Percentiles rank a stretch among this genome's conserved stretches.
Evolutionary conservation across 2,113 vertebrate species (phyloP).

Genomic region (Ageneiosus marmoratus): DNA sequence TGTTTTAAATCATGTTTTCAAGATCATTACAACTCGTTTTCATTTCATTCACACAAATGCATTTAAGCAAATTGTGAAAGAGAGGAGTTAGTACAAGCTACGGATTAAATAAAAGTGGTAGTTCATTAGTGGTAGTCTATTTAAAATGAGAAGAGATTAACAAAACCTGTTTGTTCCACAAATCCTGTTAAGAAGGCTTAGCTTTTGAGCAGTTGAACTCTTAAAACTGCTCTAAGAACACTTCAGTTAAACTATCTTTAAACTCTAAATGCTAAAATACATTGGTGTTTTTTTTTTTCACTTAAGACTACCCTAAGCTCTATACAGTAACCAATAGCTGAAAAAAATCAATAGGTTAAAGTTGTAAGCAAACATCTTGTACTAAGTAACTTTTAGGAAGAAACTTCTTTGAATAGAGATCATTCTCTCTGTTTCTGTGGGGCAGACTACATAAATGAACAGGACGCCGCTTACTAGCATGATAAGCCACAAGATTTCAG

Average conservation of each 20-base stretch:
- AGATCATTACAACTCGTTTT: not conserved
- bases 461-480: not conserved
- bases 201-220: not conserved
- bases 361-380: no score
- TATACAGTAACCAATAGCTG: no score
- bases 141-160: not conserved
- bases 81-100: not conserved
- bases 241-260: not conserved
- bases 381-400: not conserved
- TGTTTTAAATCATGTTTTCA: not conserved
- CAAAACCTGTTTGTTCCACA: not conserved
- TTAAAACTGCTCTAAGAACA: not conserved
- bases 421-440: not conserved
- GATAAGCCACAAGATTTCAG: not conserved
- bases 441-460: not conserved
- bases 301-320: no score
- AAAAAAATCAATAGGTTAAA: not conserved
- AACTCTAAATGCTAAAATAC: not conserved
- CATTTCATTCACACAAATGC: not conserved
- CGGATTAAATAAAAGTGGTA: not conserved
- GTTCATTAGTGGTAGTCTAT: not conserved
- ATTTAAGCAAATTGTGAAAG: not conserved
- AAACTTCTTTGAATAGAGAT: not conserved
- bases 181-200: not conserved
- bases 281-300: no score